These are phyloP conservation scores for Petromus typicus DNA, from an alignment of 2,113 vertebrate genomes.

Conservation along the genomic window DNA sequence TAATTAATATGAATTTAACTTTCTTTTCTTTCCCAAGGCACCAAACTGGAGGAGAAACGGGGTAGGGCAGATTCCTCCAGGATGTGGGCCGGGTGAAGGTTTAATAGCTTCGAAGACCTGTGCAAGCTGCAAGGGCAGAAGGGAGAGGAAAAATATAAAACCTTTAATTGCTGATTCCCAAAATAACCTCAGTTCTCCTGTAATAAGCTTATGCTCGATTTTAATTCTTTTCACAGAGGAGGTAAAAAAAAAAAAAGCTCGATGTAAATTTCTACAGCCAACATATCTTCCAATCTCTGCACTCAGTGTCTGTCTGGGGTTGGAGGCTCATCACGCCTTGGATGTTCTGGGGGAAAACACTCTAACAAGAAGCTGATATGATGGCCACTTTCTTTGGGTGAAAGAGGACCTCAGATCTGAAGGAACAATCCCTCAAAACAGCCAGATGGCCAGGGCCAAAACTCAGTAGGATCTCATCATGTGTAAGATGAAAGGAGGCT, in stretches of 20 bases:
- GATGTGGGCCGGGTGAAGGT: slow-evolving; percentile 39
- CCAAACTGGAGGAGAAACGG: slow-evolving; percentile 19
- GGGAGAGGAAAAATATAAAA: slow-evolving; percentile 77
- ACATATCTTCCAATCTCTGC: background rate
- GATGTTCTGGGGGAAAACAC: background rate
- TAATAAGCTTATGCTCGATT: slow-evolving; percentile 85
- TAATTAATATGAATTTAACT: slow-evolving; percentile 76
- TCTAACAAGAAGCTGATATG: background rate
- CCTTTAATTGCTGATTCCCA: slow-evolving; percentile 87
- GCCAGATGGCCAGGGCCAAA: accelerated
- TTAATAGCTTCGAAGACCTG: slow-evolving; percentile 77
- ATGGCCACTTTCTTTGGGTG: accelerated
- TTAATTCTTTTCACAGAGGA: slow-evolving; percentile 84
- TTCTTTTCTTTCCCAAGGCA: slow-evolving; percentile 69
- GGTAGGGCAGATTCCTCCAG: slow-evolving; percentile 74
- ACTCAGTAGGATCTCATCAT: background rate
- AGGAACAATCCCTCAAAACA: background rate
- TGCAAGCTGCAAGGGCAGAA: slow-evolving; percentile 78
- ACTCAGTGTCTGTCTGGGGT: slow-evolving; percentile 69
- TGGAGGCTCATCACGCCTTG: background rate
- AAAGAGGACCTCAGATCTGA: background rate
- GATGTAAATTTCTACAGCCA: slow-evolving; percentile 76
- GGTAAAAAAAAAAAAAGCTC: slow-evolving; percentile 77
- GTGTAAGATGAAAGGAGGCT: too few relatives aligned
- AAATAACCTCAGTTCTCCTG: slow-evolving; percentile 84